phyloP scores from a whole-genome alignment of 1,140 invertebrate species.

The Campoletis sonorensis region DNA sequence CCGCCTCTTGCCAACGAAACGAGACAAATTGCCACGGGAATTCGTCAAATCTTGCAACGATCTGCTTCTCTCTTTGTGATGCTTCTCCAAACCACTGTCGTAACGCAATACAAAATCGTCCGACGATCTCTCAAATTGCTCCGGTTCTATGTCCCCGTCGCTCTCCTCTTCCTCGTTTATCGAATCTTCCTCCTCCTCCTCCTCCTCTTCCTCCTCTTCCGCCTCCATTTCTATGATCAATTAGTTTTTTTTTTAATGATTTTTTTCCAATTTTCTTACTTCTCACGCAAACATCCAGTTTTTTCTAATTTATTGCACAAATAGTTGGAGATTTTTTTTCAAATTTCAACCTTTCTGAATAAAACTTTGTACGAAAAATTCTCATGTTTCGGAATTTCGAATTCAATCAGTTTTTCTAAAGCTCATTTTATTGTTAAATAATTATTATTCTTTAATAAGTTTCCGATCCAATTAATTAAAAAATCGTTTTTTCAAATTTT shows the following conservation, averaged over 20 bases:
- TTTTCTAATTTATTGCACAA: too few species aligned
- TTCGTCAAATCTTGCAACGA: conserved; percentile 69
- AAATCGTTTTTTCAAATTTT: too few species aligned
- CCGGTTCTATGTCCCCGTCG: conserved; percentile 58
- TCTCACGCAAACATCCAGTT: too few species aligned
- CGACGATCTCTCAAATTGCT: conserved; percentile 64
- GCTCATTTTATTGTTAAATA: too few species aligned
- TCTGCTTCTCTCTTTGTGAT: conserved; percentile 66
- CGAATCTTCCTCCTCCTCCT: conserved; percentile 52
- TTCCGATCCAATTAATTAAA: too few species aligned
- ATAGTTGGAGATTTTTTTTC: too few species aligned
- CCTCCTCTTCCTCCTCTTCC: conserved; percentile 58
- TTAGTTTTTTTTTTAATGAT: background rate
- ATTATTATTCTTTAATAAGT: too few species aligned
- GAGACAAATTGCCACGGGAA: conserved; percentile 28
- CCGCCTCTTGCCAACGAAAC: conserved; percentile 46
- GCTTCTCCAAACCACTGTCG: conserved; percentile 57
- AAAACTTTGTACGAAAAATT: too few species aligned
- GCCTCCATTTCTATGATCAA: conserved; percentile 53
- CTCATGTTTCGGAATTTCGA: too few species aligned
- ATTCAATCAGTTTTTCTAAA: too few species aligned
- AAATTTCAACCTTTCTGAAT: too few species aligned
- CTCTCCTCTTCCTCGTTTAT: conserved; percentile 56
- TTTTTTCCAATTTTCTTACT: too few species aligned
- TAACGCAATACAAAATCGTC: conserved; percentile 67